A percentile compares a stretch with the other conserved stretches of the same genome.
Conservation (phyloP, 1,140 invertebrate genomes). For the Brachionus asplanchnoidis region DNA sequence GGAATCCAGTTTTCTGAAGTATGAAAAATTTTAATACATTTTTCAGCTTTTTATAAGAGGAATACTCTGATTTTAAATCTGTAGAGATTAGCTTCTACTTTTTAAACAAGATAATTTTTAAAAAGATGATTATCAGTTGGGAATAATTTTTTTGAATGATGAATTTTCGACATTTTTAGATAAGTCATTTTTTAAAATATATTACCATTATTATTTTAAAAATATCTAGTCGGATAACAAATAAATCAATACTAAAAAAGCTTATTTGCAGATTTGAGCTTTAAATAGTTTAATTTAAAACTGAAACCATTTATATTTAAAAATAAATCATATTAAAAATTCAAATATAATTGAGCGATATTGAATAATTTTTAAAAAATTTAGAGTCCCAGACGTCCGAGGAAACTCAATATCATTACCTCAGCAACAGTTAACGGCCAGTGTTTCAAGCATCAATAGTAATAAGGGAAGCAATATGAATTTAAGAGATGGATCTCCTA, state of each 20-base stretch:
- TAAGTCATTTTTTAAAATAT: neutral
- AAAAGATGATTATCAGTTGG: neutral
- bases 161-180: neutral
- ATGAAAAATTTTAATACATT: neutral
- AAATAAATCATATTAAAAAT: too few relatives aligned
- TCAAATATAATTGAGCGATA: too few relatives aligned
- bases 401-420: neutral
- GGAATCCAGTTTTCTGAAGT: neutral
- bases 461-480: constrained; percentile 18
- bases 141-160: neutral
- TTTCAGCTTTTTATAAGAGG: neutral
- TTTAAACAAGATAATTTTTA: neutral
- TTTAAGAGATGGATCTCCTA: constrained; percentile 18
- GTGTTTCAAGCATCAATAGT: neutral
- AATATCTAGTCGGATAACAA: neutral
- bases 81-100: neutral
- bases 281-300: neutral
- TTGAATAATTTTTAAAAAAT: neutral
- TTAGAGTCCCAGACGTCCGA: neutral
- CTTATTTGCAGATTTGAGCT: neutral
- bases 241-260: neutral
- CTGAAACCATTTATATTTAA: too few relatives aligned
- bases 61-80: neutral
- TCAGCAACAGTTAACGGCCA: neutral
- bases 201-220: neutral